These are phyloP conservation scores for Crotalus viridis DNA, from an alignment of 2,113 vertebrate species.

Conservation along the genomic window DNA sequence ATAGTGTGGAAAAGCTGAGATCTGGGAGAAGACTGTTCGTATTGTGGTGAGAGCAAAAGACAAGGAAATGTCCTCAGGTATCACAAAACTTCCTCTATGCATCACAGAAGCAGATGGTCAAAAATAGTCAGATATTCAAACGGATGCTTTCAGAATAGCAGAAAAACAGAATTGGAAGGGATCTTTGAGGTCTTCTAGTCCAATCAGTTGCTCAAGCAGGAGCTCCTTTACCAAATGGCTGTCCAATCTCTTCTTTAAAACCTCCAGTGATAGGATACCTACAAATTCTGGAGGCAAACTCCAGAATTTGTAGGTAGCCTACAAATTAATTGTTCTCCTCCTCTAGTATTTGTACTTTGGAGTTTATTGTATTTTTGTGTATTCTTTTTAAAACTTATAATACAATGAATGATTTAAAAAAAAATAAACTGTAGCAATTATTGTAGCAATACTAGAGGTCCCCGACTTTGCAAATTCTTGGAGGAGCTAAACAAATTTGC, in stretches of 20 bases:
- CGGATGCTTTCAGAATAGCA: background rate
- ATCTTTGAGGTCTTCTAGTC: background rate
- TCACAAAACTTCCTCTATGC: conserved; percentile 7
- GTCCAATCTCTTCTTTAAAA: background rate
- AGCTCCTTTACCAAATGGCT: background rate
- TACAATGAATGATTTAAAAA: background rate
- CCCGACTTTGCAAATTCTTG: background rate
- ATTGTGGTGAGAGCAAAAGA: conserved; percentile 4
- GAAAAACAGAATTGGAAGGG: background rate
- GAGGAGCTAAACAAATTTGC: background rate
- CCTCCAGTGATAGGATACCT: background rate
- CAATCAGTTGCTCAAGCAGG: background rate
- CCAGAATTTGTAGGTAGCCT: too few relatives aligned
- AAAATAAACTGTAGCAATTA: background rate
- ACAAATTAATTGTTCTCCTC: background rate
- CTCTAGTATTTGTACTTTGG: background rate
- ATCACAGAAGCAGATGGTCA: background rate
- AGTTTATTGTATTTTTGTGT: background rate
- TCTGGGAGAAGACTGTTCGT: rapidly evolving
- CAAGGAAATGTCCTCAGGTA: background rate
- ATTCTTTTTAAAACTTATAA: background rate
- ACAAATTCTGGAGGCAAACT: background rate
- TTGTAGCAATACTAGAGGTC: background rate
- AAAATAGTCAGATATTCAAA: background rate
- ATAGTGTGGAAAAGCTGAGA: conserved; percentile 12